These are phyloP conservation scores for Lamellibrachia columna DNA, from an alignment of 2,888 invertebrate species.

Conservation along the genomic window DNA sequence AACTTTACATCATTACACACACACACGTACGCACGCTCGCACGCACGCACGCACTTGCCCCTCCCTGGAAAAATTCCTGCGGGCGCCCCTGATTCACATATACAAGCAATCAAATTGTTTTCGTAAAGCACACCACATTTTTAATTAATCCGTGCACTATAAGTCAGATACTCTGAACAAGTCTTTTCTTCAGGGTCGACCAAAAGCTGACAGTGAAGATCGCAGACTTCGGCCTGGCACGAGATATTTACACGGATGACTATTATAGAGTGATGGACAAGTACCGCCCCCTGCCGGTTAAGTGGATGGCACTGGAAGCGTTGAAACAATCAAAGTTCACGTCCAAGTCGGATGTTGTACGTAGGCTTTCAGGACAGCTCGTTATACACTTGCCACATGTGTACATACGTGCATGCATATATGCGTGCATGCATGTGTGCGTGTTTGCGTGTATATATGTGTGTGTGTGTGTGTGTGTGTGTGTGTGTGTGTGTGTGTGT, in stretches of 20 bases:
- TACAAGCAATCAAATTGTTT: neutral
- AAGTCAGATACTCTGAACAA: neutral
- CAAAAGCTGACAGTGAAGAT: constrained; percentile 33
- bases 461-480: no score
- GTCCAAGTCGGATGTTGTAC: constrained; percentile 38
- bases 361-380: neutral
- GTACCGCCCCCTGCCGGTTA: constrained; percentile 36
- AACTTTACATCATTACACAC: no score
- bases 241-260: constrained; percentile 37
- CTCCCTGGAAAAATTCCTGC: no score
- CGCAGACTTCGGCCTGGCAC: constrained; percentile 41
- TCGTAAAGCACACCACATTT: neutral
- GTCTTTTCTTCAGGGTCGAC: constrained; percentile 32
- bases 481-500: no score
- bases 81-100: no score
- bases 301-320: constrained; percentile 41
- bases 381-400: neutral
- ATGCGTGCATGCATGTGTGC: neutral
- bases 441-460: no score
- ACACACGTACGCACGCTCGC: no score
- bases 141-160: neutral
- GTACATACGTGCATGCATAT: neutral
- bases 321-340: constrained; percentile 33
- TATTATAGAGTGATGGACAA: constrained; percentile 35
- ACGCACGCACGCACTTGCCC: no score